Percentiles rank a stretch among this genome's conserved stretches.
Conservation (phyloP, 2,888 invertebrate species). For the Baccha elongata region DNA sequence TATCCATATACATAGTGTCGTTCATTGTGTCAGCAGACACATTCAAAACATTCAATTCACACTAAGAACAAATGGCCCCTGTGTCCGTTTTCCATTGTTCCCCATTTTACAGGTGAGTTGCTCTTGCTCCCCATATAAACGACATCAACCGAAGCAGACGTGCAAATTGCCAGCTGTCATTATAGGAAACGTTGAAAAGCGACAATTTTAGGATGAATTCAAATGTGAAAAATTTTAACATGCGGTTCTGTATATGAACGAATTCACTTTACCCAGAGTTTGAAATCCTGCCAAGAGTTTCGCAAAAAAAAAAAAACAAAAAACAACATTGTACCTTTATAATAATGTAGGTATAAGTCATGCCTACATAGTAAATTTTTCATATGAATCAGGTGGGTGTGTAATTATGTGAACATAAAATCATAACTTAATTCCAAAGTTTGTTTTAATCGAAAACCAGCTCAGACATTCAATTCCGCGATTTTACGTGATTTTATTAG, state of each 20-base stretch:
- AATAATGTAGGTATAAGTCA: too few relatives aligned
- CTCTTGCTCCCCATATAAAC: slow-evolving; percentile 15
- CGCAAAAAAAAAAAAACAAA: too few relatives aligned
- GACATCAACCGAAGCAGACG: slow-evolving; percentile 24
- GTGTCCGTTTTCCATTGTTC: slow-evolving; percentile 47
- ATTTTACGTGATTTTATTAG: slow-evolving; percentile 64
- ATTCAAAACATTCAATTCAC: slow-evolving; percentile 45
- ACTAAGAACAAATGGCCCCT: slow-evolving; percentile 36
- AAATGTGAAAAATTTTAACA: slow-evolving; percentile 17
- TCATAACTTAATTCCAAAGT: slow-evolving; percentile 26
- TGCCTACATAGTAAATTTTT: too few relatives aligned
- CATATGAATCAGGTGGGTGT: not conserved
- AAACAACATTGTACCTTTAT: too few relatives aligned
- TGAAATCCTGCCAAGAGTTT: too few relatives aligned
- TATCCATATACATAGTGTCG: slow-evolving; percentile 26
- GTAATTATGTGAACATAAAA: slow-evolving; percentile 30
- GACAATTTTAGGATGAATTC: slow-evolving; percentile 47
- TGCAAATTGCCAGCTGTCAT: slow-evolving; percentile 67
- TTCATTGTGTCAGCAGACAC: slow-evolving; percentile 53
- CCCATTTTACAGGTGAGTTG: slow-evolving; percentile 49
- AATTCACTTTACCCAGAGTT: too few relatives aligned
- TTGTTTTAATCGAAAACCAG: slow-evolving; percentile 35
- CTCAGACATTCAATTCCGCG: slow-evolving; percentile 22
- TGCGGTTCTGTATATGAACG: too few relatives aligned
- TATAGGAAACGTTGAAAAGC: slow-evolving; percentile 23